Evolutionary conservation across 2,888 invertebrate species (phyloP), one percentile per base, ranked within the genome.

Genomic region (Tillus elongatus): DNA sequence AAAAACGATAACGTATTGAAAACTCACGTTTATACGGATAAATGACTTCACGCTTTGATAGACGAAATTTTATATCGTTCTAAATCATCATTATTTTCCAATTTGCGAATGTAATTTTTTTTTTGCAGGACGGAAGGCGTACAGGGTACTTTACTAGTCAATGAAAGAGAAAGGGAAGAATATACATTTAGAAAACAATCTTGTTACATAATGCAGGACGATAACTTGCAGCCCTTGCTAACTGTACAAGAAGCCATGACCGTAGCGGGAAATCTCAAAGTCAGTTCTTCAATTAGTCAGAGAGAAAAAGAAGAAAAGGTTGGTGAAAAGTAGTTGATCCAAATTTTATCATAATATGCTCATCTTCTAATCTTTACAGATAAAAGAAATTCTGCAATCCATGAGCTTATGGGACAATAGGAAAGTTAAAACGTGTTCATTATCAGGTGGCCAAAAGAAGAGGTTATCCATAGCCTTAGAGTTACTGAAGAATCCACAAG

Each of bases 391-490:
- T 50, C 68, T 92, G 36, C 72, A 75, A 40, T 81, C 85, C 1
- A 73, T 93, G 40, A 82, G 82, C 27, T 72, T 93, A 50, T 72
- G 72, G 45, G 71, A 72, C 33, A 73, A 74, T 30, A 68, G 76
- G 28, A 68, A 78, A 51, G 86, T 86, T 0, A 69, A 77, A 45
- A 82, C 86, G 0, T 72, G 70, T 2, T 68, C 74, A 30, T 69
- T 95, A 30, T 92, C 91, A 9, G 92, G 93, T 4, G 93, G 93
- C 1, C 88, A 95, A 67, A 79, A 78, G 54, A 95, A 93, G 63
- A 73, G 93, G 52, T 72, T 95, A 33, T 82, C 91, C 1, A 88
- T 93, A 45, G 92, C 91, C 4, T 68, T 91, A 44, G 93, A 95
- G 69, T 71, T 95, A 51, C 79, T 93, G 47, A 88, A 82, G 61